phyloP scores from a whole-genome alignment of 1,140 invertebrate genomes.

The Oedothorax gibbosus region DNA sequence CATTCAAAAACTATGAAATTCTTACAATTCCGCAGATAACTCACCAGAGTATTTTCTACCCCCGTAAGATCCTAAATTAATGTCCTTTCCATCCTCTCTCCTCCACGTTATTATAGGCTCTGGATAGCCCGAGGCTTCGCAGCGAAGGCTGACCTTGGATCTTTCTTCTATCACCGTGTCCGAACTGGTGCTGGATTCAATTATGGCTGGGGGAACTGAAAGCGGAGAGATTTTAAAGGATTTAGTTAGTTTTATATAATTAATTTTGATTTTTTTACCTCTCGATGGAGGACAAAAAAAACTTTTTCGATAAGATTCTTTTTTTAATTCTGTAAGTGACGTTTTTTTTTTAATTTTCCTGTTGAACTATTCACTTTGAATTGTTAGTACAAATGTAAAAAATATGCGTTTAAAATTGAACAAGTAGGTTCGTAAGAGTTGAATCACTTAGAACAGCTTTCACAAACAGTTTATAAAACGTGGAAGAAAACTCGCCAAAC shows the following conservation, averaged over 20 bases:
- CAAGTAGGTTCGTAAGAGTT: no score
- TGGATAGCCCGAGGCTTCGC: constrained; percentile 84
- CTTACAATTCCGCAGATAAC: no score
- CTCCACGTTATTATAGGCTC: constrained; percentile 86
- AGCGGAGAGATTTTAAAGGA: background rate
- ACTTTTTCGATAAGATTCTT: background rate
- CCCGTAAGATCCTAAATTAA: constrained; percentile 68
- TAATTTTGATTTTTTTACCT: background rate
- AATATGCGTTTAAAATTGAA: no score
- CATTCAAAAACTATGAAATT: no score
- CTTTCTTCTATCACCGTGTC: constrained; percentile 83
- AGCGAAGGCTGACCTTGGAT: constrained; percentile 76
- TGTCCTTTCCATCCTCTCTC: constrained; percentile 83
- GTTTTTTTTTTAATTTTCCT: no score
- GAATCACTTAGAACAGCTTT: no score
- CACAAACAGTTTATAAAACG: no score
- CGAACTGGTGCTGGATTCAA: constrained; percentile 79
- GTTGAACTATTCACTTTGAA: no score
- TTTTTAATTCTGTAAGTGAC: no score
- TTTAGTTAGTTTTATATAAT: background rate
- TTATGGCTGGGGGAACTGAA: constrained; percentile 69
- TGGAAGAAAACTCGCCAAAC: no score
- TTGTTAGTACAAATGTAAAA: no score
- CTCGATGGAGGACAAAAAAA: background rate
- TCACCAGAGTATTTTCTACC: constrained; percentile 61